Evolutionary conservation across 1,140 invertebrate genomes (phyloP).

Genomic region (Drosophila navojoa): DNA sequence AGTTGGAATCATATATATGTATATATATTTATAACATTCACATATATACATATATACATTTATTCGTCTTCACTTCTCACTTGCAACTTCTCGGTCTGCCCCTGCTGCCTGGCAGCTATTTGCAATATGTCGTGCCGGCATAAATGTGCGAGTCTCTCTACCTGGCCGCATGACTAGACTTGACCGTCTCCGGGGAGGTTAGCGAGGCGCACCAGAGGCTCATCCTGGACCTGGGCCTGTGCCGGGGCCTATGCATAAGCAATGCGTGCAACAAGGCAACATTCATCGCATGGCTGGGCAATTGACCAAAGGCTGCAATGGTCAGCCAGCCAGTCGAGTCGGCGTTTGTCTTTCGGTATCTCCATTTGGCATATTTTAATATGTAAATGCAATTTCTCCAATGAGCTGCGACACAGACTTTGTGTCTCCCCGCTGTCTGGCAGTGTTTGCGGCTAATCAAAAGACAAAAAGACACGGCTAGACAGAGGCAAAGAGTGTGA

Average conservation of each 20-base stretch:
- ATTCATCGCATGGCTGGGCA: slow-evolving; percentile 61
- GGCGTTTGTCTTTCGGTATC: slow-evolving; percentile 14
- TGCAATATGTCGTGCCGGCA: slow-evolving; percentile 32
- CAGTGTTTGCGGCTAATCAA: slow-evolving; percentile 70
- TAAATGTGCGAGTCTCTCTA: slow-evolving; percentile 38
- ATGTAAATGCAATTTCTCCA: slow-evolving; percentile 82
- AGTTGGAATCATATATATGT: too few species aligned
- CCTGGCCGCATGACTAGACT: slow-evolving; percentile 67
- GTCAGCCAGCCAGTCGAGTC: slow-evolving; percentile 3
- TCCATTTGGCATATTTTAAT: slow-evolving; percentile 80
- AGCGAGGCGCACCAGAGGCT: slow-evolving; percentile 20
- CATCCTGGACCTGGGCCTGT: slow-evolving; percentile 12
- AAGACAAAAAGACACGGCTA: slow-evolving; percentile 60
- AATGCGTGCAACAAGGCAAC: slow-evolving; percentile 62
- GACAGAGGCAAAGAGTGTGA: slow-evolving; percentile 15
- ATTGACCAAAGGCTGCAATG: slow-evolving; percentile 60
- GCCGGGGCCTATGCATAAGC: slow-evolving; percentile 56
- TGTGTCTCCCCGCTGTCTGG: slow-evolving; percentile 44
- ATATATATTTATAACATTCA: too few species aligned
- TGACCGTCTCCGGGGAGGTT: slow-evolving; percentile 46
- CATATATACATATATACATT: too few species aligned
- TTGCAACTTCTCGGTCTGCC: slow-evolving; percentile 1
- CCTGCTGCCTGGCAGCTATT: slow-evolving; percentile 2
- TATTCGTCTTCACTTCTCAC: too few species aligned
- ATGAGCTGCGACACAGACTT: slow-evolving; percentile 61